Evolutionary conservation across 30 jellyfish, hydroid and myxozoan species (phyloP).

Genomic region (Rhopilema esculentum): DNA sequence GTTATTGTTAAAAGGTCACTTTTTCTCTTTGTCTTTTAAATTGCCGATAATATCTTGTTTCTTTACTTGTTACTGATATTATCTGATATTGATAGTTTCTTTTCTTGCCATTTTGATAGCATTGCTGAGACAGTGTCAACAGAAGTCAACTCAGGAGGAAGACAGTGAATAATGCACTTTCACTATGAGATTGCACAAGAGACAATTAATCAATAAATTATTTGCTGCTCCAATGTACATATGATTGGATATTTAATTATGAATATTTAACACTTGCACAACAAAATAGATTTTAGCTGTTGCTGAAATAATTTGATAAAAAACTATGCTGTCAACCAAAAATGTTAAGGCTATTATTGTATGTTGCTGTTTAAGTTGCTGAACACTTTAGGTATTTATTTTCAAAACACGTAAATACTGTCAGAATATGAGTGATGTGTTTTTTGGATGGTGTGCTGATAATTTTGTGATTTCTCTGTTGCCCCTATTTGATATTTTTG

Average conservation of each 20-base stretch:
- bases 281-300: neutral
- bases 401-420: neutral
- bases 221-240: conserved; percentile 42
- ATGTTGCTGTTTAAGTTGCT: neutral
- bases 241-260: conserved; percentile 44
- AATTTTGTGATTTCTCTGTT: neutral
- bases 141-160: neutral
- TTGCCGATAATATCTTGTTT: too few relatives aligned
- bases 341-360: neutral
- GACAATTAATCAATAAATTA: neutral
- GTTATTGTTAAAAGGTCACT: too few relatives aligned
- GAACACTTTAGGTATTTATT: neutral
- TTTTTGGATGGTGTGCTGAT: neutral
- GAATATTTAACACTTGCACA: neutral
- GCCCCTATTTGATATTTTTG: neutral
- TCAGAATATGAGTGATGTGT: neutral
- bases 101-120: conserved; percentile 5
- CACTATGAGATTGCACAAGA: neutral
- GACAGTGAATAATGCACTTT: neutral
- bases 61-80: too few relatives aligned
- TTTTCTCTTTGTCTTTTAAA: too few relatives aligned
- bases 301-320: neutral
- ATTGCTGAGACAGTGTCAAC: neutral
- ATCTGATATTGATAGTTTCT: too few relatives aligned
- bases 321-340: neutral